Percentiles rank a stretch among this genome's conserved stretches.
Evolutionary conservation across 1,140 invertebrate species (phyloP).

Genomic region (Caenorhabditis brenneri): DNA sequence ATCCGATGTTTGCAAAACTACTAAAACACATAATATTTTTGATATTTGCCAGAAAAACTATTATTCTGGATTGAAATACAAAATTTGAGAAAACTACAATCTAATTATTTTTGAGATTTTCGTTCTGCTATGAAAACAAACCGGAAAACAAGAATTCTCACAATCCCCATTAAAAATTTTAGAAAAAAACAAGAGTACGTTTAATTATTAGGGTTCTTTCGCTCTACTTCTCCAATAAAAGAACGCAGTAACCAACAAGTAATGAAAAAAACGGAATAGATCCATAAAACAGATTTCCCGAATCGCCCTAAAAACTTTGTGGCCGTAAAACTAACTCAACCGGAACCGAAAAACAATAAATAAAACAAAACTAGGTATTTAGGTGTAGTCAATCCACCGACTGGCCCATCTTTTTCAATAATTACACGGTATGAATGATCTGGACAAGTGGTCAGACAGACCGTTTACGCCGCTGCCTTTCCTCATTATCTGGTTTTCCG

Average conservation of each 20-base stretch:
- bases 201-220: no score
- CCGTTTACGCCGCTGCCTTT: neutral
- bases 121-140: no score
- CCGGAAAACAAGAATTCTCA: no score
- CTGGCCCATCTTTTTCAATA: conserved; percentile 16
- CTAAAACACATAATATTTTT: no score
- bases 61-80: no score
- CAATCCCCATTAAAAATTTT: no score
- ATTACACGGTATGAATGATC: conserved; percentile 28
- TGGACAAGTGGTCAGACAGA: conserved; percentile 14
- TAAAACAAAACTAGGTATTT: conserved; percentile 24
- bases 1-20: no score
- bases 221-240: neutral
- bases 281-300: neutral
- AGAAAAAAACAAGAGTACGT: no score
- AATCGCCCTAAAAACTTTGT: conserved; percentile 11
- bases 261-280: neutral
- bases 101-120: no score
- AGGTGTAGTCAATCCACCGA: neutral
- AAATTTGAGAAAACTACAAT: no score
- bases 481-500: conserved; percentile 30
- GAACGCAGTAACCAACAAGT: neutral
- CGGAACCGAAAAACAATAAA: conserved; percentile 42
- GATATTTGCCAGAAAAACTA: no score
- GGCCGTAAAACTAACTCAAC: conserved; percentile 19